Percentiles rank a stretch among this genome's conserved stretches.
phyloP scores from a whole-genome alignment of 2,797 vertebrate species.

The Tenualosa thibaudeaui region DNA sequence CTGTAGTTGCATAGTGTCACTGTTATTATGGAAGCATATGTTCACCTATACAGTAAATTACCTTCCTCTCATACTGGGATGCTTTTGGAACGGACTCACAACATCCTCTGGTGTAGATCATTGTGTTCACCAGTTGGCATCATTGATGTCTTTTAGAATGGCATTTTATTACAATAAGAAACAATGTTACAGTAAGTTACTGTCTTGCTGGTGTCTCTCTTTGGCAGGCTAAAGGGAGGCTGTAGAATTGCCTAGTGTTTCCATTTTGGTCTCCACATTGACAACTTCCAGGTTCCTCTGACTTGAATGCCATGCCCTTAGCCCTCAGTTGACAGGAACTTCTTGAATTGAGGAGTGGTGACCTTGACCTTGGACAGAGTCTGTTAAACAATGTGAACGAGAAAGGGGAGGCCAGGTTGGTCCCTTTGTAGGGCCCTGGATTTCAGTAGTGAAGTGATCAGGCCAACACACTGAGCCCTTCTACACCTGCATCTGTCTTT shows the following conservation, averaged over 20 bases:
- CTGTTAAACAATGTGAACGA: conserved; percentile 13
- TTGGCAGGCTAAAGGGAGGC: neutral
- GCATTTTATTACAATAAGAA: neutral
- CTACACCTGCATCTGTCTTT: conserved; percentile 3
- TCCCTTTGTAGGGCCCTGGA: neutral
- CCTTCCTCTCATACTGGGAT: neutral
- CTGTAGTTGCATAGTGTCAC: neutral
- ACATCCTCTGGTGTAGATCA: neutral
- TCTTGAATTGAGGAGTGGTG: neutral
- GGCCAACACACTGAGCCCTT: neutral
- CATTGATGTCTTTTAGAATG: neutral
- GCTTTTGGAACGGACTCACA: neutral
- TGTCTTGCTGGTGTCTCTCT: neutral
- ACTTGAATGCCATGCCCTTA: conserved; percentile 14
- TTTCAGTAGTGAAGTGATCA: neutral
- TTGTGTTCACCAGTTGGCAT: neutral
- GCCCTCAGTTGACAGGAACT: conserved; percentile 2
- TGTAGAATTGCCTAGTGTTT: neutral
- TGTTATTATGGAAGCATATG: neutral
- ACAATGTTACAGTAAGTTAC: neutral
- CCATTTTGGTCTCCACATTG: neutral
- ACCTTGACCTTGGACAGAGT: conserved; percentile 19
- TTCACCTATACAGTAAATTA: neutral
- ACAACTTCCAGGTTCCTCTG: neutral
- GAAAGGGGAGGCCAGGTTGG: neutral